Evolutionary conservation across 35 echinoderm and acorn worm genomes (phyloP), one percentile per base, ranked within the genome.

Genomic region (Chiridota heheva): DNA sequence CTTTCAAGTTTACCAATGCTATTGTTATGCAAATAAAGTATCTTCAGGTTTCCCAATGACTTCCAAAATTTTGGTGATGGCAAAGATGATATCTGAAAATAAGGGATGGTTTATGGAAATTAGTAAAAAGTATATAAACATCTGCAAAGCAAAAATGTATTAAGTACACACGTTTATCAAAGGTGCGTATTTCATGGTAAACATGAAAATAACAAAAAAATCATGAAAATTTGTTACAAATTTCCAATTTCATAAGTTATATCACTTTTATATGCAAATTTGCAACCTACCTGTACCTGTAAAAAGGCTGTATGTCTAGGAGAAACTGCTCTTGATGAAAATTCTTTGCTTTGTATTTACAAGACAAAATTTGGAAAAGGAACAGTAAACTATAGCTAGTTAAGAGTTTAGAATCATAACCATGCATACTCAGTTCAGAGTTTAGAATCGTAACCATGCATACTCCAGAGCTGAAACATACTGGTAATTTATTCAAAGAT

Each of bases 1-100:
- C 72, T 84, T 22, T 91, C 90, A 37, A 98, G 57, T 18, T 76
- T 36, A 18, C 89, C 79, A 30, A 98, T 92, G 60, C 89, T 91
- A 47, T 98, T 98, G 60, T 98, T 88, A 49, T 98, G 95, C 7
- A 92, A 81, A 48, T 92, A 84, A 2, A 88, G 36, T 6, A 91
- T 57, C 51, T 68, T 84, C 63, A 98, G 49, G 12, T 91, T 59
- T 3, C 43, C 25, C 43, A 98, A 51, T 16, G 26, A 64, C 5
- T 70, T 39, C 95, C 95, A 98, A 58, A 98, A 98, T 38, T 91
- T 80, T 20, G 90, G 58, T 29, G 67, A 75, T 53, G 95, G 95
- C 16, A 98, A 47, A 8, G 73, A 77, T 42, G 87, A 79, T 40
- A 98, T 98, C 95, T 93, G 78, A 5, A 63, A 5, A 67, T 8